Evolutionary conservation across 2,113 vertebrate species (phyloP), one percentile per base, ranked within the genome.

Genomic region (Erythrolamprus reginae): DNA sequence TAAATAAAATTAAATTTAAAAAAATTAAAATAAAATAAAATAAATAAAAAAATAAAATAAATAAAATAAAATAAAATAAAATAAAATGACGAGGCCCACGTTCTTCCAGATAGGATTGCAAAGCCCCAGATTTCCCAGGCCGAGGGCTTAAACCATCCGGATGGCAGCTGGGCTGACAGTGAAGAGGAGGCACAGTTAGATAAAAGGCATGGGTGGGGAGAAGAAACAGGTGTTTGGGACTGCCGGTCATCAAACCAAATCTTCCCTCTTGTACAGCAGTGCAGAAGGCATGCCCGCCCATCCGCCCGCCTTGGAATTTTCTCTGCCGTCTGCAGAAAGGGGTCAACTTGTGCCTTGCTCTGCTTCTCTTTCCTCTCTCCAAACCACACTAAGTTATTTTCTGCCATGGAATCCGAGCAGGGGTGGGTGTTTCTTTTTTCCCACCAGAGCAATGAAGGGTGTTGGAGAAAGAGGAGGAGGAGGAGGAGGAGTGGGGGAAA

Each of bases 351-450:
- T n/a, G n/a, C 89, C 5, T 52, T 0, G 17, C 89, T 33, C 33
- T 89, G n/a, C 88, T 85, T 87, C 33, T 21, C 26, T 56, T 42
- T 90, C 92, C 92, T 93, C 92, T 93, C 88, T 8, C 92, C 2
- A 92, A 94, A 51, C 88, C 51, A 85, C 89, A 50, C 0, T 7
- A 0, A 0, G 93, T 91, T 95, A 93, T 91, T 91, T 77, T 84
- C 83, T 50, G 92, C 92, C 95, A 89, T 87, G 83, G 94, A 90
- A 92, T 82, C 88, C 94, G 95, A 95, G 94, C 94, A 92, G 96
- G 86, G 84, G n/a, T n/a, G n/a, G n/a, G n/a, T n/a, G n/a, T n/a
- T 90, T 93, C 17, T 61, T n/a, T 86, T 53, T 56, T 3, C 92
- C 89, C 82, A 0, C 95, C 84, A 91, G 93, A 88, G 91, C 93